Evolutionary conservation across 2,888 invertebrate genomes (phyloP).

Genomic region (Oscheius onirici): DNA sequence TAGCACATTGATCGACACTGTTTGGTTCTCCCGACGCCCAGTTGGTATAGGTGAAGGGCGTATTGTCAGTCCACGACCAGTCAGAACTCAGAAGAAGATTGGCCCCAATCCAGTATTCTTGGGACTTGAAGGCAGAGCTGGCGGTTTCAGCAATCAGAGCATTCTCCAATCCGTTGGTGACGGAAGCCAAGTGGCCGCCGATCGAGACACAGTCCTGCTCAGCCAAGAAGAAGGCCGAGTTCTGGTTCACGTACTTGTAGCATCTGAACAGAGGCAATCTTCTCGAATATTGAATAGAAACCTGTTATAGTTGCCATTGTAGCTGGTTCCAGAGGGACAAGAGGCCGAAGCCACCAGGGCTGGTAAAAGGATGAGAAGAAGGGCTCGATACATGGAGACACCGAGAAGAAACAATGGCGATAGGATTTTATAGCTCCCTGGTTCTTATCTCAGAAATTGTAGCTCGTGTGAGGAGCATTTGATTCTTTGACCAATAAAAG

Average conservation of each 20-base stretch:
- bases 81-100: slow-evolving; percentile 12
- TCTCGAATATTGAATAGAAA: background rate
- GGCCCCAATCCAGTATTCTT: slow-evolving; percentile 29
- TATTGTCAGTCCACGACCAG: slow-evolving; percentile 26
- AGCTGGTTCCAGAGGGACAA: slow-evolving; percentile 27
- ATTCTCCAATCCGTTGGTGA: slow-evolving; percentile 27
- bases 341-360: background rate
- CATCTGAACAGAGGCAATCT: background rate
- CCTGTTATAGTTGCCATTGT: slow-evolving; percentile 24
- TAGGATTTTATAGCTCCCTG: slow-evolving; percentile 9
- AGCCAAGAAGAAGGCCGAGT: slow-evolving; percentile 20
- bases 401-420: background rate
- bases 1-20: slow-evolving; percentile 10
- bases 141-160: slow-evolving; percentile 26
- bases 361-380: slow-evolving; percentile 1
- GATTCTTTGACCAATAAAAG: no score
- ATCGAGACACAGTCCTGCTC: slow-evolving; percentile 25
- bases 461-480: background rate
- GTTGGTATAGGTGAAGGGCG: slow-evolving; percentile 25
- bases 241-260: slow-evolving; percentile 21
- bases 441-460: slow-evolving; percentile 19
- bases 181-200: slow-evolving; percentile 30
- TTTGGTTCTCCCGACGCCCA: slow-evolving; percentile 21
- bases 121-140: background rate
- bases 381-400: background rate